Percentiles rank a stretch among this genome's conserved stretches.
Conservation (phyloP, 2,797 vertebrate species). For the Enteromius paludinosus region DNA sequence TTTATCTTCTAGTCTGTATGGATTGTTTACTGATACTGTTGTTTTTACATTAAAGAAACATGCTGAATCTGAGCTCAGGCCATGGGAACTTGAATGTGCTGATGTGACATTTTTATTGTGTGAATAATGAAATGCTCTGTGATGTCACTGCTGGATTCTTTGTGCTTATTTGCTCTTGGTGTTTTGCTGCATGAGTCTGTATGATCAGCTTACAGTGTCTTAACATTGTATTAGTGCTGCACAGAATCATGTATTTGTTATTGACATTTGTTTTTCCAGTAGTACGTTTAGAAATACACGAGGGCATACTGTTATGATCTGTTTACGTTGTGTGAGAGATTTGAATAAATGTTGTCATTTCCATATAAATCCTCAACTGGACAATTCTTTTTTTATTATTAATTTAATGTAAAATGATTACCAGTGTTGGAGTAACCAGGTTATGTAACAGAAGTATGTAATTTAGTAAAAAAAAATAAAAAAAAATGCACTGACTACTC, state of each 20-base stretch:
- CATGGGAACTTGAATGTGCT: constrained; percentile 27
- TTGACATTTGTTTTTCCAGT: neutral
- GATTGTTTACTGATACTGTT: neutral
- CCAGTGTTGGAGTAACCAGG: too few relatives aligned
- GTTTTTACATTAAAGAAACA: neutral
- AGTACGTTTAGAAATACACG: neutral
- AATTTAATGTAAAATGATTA: too few relatives aligned
- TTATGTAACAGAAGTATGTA: too few relatives aligned
- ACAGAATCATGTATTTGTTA: constrained; percentile 12
- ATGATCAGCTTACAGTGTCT: constrained; percentile 7
- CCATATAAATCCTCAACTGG: neutral
- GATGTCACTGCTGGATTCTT: constrained; percentile 19
- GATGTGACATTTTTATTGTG: constrained; percentile 30
- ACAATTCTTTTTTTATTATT: neutral
- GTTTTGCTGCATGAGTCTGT: constrained; percentile 18
- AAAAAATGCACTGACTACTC: too few relatives aligned
- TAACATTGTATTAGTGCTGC: constrained; percentile 18
- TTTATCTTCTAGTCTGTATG: neutral
- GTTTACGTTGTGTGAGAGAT: constrained; percentile 18
- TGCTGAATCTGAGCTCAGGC: constrained; percentile 12
- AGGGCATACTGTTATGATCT: neutral
- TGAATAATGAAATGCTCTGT: constrained; percentile 10
- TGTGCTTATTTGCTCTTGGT: constrained; percentile 7
- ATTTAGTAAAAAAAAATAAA: too few relatives aligned
- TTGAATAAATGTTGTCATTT: constrained; percentile 36